Percentiles rank a stretch among this genome's conserved stretches.
Conservation (phyloP, 2,113 vertebrate genomes). For the Fulmarus glacialis region DNA sequence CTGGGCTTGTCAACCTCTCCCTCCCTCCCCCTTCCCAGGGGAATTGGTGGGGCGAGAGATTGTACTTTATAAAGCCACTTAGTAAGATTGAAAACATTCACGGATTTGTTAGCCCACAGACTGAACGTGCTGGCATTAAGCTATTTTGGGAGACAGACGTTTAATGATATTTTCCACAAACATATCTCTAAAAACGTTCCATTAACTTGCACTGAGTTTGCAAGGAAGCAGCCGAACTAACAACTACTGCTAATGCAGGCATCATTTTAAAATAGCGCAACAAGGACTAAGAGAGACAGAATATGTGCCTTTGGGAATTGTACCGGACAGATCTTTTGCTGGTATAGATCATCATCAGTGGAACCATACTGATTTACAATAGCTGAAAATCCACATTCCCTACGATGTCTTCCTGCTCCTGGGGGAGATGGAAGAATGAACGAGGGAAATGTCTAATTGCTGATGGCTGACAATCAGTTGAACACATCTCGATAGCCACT, state of each 20-base stretch:
- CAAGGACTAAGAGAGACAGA: not conserved
- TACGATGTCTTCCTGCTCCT: not conserved
- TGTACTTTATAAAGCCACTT: not conserved
- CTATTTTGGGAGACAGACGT: not conserved
- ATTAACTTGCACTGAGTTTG: not conserved
- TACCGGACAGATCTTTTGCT: not conserved
- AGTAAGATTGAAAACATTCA: slow-evolving; percentile 1
- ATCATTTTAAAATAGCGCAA: not conserved
- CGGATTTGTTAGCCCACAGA: slow-evolving; percentile 28
- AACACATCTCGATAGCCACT: slow-evolving; percentile 24
- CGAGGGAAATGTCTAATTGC: slow-evolving; percentile 27
- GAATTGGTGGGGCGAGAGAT: not conserved
- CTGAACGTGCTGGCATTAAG: not conserved
- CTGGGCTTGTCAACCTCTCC: not conserved
- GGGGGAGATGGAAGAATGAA: not conserved
- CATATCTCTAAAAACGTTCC: not conserved
- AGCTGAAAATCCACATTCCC: not conserved
- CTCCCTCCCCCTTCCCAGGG: not conserved
- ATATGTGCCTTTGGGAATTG: not conserved
- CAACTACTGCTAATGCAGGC: not conserved
- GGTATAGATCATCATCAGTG: not conserved
- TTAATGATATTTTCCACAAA: not conserved
- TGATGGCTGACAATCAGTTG: slow-evolving; percentile 47
- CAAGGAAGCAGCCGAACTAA: not conserved
- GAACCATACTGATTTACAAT: not conserved